Evolutionary conservation across 2,113 vertebrate genomes (phyloP), one percentile per base, ranked within the genome.

Genomic region (Apus apus): DNA sequence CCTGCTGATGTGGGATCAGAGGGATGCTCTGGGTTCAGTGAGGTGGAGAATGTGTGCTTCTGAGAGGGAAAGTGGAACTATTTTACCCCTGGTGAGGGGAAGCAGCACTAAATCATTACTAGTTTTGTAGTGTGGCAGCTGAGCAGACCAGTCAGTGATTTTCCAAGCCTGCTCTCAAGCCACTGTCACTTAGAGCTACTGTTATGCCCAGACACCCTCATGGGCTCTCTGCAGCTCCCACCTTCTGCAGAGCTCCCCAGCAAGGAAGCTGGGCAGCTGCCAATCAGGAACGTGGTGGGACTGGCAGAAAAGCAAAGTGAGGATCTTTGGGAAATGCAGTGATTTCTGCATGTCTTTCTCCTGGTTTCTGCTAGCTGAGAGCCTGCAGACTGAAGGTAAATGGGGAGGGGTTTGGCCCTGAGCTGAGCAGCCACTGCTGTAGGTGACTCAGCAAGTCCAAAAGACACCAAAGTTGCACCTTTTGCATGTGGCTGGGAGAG

Each of bases 261-360:
- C n/a, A 40, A 45, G 8, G 3, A 6, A 7, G 15, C 61, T 48
- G 60, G 40, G 77, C 54, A 46, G 43, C 34, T 1, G 2, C 4
- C 0, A 14, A 6, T 25, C 2, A 0, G 78, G 34, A 60, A 8
- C 0, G 0, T 5, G 22, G 29, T 54, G 22, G n/a, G 21, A 58
- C 15, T 0, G 1, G 23, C 18, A 16, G 61, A 20, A 87, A 18
- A 40, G 54, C 5, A 32, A 71, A 71, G n/a, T 0, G 2, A 85
- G 38, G 27, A 34, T 46, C 16, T 60, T 22, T 21, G 11, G 18
- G 51, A 57, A 76, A 23, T 5, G 40, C 66, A 21, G 0, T 13
- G 26, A n/a, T 36, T 80, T 53, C 76, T 81, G 61, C 21, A 1
- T 15, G 13, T 26, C 38, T 75, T 26, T 7, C 26, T 74, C 22